Conservation (phyloP, 2,113 vertebrate genomes). For the Poeciliopsis retropinna region DNA sequence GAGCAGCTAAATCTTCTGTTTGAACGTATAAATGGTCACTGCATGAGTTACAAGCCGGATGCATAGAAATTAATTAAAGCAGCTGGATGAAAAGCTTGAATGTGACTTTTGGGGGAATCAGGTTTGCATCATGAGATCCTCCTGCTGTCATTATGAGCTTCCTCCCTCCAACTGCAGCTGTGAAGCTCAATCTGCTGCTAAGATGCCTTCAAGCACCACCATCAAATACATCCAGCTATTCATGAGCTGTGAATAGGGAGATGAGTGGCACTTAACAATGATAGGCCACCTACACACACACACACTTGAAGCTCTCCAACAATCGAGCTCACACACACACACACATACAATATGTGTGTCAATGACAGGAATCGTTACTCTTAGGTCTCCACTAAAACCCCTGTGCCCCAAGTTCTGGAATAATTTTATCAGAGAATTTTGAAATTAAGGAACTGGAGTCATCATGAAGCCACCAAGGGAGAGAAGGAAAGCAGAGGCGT, state of each 20-base stretch:
- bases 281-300: conserved; percentile 44
- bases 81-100: not conserved
- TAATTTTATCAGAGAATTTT: conserved; percentile 56
- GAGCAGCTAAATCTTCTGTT: too few species aligned
- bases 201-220: conserved; percentile 24
- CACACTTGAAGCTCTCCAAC: conserved; percentile 15
- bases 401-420: conserved; percentile 12
- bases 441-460: conserved; percentile 45
- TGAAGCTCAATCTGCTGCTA: not conserved
- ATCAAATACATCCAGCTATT: conserved; percentile 25
- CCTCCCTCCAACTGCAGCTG: conserved; percentile 22
- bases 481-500: conserved; percentile 41
- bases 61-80: not conserved
- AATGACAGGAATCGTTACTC: conserved; percentile 12
- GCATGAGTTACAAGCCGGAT: too few species aligned
- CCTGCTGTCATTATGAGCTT: conserved; percentile 17
- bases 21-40: too few species aligned
- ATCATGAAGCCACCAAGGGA: conserved; percentile 40
- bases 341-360: not conserved
- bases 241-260: conserved; percentile 43
- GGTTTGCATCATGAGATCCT: conserved; percentile 21
- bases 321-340: conserved; percentile 13
- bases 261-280: conserved; percentile 50
- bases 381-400: not conserved
- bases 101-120: conserved; percentile 1